These are phyloP conservation scores for Drosophila nr. perissopoda DNA, from an alignment of 2,888 invertebrate genomes.

Conservation along the genomic window DNA sequence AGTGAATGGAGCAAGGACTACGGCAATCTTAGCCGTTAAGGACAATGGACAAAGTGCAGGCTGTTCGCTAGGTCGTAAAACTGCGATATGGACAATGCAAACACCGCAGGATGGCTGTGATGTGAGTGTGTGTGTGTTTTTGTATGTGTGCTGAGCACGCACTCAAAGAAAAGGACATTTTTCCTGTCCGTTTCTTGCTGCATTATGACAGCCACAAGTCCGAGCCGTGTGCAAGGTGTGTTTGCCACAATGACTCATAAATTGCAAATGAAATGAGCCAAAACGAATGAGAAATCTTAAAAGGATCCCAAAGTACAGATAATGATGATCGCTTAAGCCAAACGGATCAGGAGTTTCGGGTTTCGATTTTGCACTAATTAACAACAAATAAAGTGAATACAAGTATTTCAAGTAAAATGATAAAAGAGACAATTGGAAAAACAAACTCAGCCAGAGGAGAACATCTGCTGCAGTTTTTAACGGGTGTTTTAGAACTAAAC, in stretches of 20 bases:
- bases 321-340: conserved; percentile 16
- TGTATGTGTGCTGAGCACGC: conserved; percentile 50
- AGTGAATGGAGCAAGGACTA: conserved; percentile 45
- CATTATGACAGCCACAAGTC: conserved; percentile 68
- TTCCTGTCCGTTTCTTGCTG: conserved; percentile 27
- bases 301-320: conserved; percentile 9
- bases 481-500: conserved; percentile 33
- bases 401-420: conserved; percentile 20
- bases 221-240: conserved; percentile 59
- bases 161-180: conserved; percentile 58
- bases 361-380: conserved; percentile 64
- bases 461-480: conserved; percentile 57
- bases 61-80: conserved; percentile 76
- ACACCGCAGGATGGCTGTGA: conserved; percentile 50
- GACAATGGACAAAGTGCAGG: conserved; percentile 54
- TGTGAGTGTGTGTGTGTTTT: background rate
- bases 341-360: conserved; percentile 28
- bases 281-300: conserved; percentile 63
- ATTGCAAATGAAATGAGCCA: conserved; percentile 84
- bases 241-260: conserved; percentile 67
- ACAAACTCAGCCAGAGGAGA: conserved; percentile 14
- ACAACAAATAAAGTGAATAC: conserved; percentile 61
- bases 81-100: conserved; percentile 56
- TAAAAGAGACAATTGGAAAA: conserved; percentile 14
- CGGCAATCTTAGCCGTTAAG: conserved; percentile 22